Base-by-base conservation (phyloP, 2,797 vertebrate species). In the Phalanger gymnotis region DNA sequence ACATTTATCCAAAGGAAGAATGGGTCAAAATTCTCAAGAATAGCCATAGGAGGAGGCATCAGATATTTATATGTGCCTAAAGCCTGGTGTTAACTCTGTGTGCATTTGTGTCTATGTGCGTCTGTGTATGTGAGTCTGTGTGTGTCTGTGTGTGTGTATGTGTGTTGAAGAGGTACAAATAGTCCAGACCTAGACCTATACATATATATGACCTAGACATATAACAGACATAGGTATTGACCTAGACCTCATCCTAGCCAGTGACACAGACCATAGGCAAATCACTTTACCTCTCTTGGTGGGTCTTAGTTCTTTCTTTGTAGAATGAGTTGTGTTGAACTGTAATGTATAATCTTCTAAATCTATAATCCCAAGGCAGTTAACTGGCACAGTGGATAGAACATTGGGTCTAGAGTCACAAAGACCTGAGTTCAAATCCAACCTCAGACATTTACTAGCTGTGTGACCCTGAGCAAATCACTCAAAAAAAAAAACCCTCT, bases 1-100 rank as follows among this genome's bases (percentile, higher is more conserved):
- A 22, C 91, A 91, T 96, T n/a, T 90, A 94, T 52, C 95, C 96
- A 92, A 94, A 56, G 93, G 91, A 9, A 56, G 53, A 54, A 34
- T 13, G 28, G 91, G 54, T 81, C n/a, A 47, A 81, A 1, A 19
- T 91, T 51, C 0, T 57, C 1, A 2, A 96, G 91, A 47, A 47
- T 34, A 92, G 54, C 90, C 54, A 61, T 53, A n/a, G 90, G 56
- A 54, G 61, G 55, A 54, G 53, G 7, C 51, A 30, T 10, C 53
- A 31, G 27, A 53, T 90, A 47, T 90, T 90, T 90, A 53, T 9
- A 90, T 40, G 53, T 30, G 27, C 11, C 53, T 90, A 31, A 31
- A 90, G 12, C 7, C 19, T 81, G 2, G 13, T 66, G 61, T 66
- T 66, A 73, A 73, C 66, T 40, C 34, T 47, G 40, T 47, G 40